A percentile compares a stretch with the other conserved stretches of the same genome.
Evolutionary conservation across 1,140 invertebrate species (phyloP).

Genomic region (Zaprionus ornatus): DNA sequence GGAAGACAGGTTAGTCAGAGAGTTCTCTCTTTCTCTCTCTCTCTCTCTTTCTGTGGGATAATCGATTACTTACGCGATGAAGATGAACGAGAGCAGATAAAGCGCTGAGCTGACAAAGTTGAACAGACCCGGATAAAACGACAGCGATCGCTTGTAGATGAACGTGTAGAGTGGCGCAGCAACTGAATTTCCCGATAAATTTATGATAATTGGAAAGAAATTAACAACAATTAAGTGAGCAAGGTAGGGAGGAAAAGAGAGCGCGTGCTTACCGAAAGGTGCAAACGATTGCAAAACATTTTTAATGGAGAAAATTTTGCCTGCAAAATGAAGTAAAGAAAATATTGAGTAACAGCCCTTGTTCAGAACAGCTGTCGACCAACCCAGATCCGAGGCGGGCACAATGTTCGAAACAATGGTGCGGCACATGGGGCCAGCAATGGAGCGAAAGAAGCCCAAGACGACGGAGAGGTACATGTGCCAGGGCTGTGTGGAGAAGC

Average conservation of each 20-base stretch:
- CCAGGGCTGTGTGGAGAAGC: slow-evolving; percentile 86
- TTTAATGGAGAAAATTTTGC: slow-evolving; percentile 87
- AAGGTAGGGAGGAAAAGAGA: not conserved
- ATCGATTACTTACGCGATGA: slow-evolving; percentile 84
- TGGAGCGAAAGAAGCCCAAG: slow-evolving; percentile 85
- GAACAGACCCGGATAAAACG: slow-evolving; percentile 85
- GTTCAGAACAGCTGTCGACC: slow-evolving; percentile 44
- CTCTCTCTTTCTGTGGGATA: not conserved
- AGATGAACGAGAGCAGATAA: slow-evolving; percentile 78
- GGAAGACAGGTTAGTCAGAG: not conserved
- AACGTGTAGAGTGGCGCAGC: slow-evolving; percentile 87
- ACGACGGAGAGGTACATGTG: slow-evolving; percentile 86
- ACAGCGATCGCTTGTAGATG: slow-evolving; percentile 86
- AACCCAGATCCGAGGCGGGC: slow-evolving; percentile 87
- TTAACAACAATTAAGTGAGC: slow-evolving; percentile 37
- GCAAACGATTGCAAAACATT: slow-evolving; percentile 87
- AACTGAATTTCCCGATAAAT: slow-evolving; percentile 53
- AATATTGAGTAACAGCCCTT: not conserved
- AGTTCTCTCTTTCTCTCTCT: not conserved
- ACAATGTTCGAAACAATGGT: slow-evolving; percentile 88
- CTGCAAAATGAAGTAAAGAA: slow-evolving; percentile 58
- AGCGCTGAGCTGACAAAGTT: slow-evolving; percentile 85
- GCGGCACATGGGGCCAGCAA: slow-evolving; percentile 87
- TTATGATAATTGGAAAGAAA: slow-evolving; percentile 4
- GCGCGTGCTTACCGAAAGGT: slow-evolving; percentile 84